Base-by-base conservation (phyloP, 2,797 vertebrate species). In the Poeciliopsis gracilis region DNA sequence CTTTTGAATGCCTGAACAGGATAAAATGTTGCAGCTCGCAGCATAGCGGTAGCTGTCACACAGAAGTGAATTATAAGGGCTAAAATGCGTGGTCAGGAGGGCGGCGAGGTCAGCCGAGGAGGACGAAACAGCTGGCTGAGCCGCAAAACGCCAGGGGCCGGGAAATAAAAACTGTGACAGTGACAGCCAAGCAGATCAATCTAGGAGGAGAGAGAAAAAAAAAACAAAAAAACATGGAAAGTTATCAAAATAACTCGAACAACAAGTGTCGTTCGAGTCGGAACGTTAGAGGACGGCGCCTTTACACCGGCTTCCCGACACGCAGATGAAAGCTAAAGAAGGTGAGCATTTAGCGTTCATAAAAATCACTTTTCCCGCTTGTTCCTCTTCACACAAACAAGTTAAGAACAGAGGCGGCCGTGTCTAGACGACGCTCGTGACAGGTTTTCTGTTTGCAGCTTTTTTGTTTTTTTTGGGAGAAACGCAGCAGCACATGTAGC, bases 311-410 rank as follows among this genome's bases (percentile, higher is more conserved):
- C 4, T n/a, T n/a, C 12, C 53, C n/a, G 63, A 67, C 63, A 25
- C 38, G 20, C 72, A 63, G 76, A 79, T 75, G 75, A 76, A 75
- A 70, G 82, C 73, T 43, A 76, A 81, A 79, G 46, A 75, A 12
- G 43, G 33, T 15, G 46, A 75, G 88, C 78, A 81, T 90, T 87
- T 82, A 89, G 76, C 81, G 87, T 88, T 61, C 47, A 84, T 55
- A n/a, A 74, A 85, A 77, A 51, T 70, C 38, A 13, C 20, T 5
- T 77, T 78, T n/a, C 3, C 81, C 36, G 74, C 70, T 33, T 73
- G 28, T 79, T 81, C 70, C 47, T 82, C 73, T 49, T 82, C 77
- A 43, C 49, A 36, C 71, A 82, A 75, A 77, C 23, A 25, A 73
- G 51, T 76, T 73, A n/a, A 43, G 33, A 15, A 70, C 79, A 76